Evolutionary conservation across 35 echinoderm and acorn worm genomes (phyloP).

Genomic region (Hemicentrotus pulcherrimus): DNA sequence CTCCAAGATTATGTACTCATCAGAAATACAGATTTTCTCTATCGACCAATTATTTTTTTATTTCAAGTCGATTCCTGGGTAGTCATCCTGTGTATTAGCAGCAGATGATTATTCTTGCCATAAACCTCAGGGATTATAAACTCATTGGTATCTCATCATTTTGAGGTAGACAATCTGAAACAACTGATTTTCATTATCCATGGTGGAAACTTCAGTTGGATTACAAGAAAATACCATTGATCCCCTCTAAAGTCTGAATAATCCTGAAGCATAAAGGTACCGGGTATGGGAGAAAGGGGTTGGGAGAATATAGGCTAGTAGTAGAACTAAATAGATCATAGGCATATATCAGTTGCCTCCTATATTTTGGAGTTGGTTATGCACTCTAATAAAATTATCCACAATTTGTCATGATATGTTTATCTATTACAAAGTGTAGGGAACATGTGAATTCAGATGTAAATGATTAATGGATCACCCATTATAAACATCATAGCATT

Average conservation of each 20-base stretch:
- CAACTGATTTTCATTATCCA: background rate
- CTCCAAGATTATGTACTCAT: background rate
- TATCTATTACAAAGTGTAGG: background rate
- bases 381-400: too few relatives aligned
- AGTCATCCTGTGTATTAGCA: background rate
- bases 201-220: background rate
- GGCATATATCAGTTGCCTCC: background rate
- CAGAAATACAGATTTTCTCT: background rate
- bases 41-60: background rate
- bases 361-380: background rate
- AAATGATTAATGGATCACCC: background rate
- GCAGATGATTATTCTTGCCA: background rate
- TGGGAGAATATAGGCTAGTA: background rate
- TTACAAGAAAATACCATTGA: background rate
- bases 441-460: background rate
- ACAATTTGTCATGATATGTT: too few relatives aligned
- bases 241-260: background rate
- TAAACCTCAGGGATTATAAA: conserved; percentile 1
- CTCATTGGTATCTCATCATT: background rate
- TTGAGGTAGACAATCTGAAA: background rate
- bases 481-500: background rate
- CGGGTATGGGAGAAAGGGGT: background rate
- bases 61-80: background rate
- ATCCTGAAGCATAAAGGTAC: too few relatives aligned
- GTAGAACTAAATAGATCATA: background rate